phyloP scores from a whole-genome alignment of 30 jellyfish, hydroid and myxozoan species.

The Haliclystus octoradiatus region DNA sequence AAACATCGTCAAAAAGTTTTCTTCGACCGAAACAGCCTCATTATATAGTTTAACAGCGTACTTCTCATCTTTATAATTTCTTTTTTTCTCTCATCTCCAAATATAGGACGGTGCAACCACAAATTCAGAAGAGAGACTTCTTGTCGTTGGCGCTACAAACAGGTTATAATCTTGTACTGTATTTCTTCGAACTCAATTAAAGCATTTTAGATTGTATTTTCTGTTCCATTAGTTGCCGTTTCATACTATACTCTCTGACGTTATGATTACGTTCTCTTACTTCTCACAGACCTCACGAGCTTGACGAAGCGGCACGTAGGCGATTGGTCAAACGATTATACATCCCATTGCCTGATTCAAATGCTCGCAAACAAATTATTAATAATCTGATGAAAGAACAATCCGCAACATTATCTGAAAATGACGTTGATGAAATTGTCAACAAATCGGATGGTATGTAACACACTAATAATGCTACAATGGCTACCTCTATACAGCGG shows the following conservation, averaged over 20 bases:
- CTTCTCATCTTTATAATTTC: background rate
- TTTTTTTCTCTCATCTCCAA: background rate
- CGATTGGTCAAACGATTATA: slow-evolving; percentile 75
- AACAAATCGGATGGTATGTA: slow-evolving; percentile 42
- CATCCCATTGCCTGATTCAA: slow-evolving; percentile 80
- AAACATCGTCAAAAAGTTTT: too few species aligned
- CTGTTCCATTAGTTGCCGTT: too few species aligned
- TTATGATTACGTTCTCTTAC: background rate
- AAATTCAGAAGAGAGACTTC: slow-evolving; percentile 72
- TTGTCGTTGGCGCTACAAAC: slow-evolving; percentile 98
- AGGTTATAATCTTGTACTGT: too few species aligned
- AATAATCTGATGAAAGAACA: slow-evolving; percentile 56
- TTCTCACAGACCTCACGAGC: slow-evolving; percentile 64
- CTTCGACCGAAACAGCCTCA: too few species aligned
- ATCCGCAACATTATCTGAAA: slow-evolving; percentile 17
- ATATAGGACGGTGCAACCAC: slow-evolving; percentile 98
- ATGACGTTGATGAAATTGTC: slow-evolving; percentile 22
- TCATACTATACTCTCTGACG: too few species aligned
- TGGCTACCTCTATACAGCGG: too few species aligned
- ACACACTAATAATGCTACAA: background rate
- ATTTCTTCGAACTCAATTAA: too few species aligned
- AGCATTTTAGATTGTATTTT: too few species aligned
- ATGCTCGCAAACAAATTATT: slow-evolving; percentile 80
- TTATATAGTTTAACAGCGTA: too few species aligned
- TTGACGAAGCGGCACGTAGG: slow-evolving; percentile 96